Base-by-base conservation (phyloP, 2,797 vertebrate genomes). In the Austrolebias charrua region DNA sequence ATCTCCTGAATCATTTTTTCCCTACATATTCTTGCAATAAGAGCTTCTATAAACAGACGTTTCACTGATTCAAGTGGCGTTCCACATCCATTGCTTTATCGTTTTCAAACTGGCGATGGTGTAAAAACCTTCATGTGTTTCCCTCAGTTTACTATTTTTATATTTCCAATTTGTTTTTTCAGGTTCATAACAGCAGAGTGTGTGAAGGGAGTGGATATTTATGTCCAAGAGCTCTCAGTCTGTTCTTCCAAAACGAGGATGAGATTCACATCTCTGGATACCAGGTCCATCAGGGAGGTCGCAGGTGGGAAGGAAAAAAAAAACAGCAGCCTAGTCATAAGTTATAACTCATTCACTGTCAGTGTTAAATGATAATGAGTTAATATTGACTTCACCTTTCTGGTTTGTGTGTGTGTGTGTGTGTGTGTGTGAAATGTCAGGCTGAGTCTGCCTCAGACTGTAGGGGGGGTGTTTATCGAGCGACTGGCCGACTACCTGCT, bases 401-500 rank as follows among this genome's bases (percentile, higher is more conserved):
- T 42, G 10, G 31, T 38, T 3, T 47, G 7, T 51, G 19, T 75
- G 31, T 66, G 11, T 76, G 35, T 70, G 20, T n/a, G n/a, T 47
- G 7, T 51, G 19, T 75, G 31, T 66, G 11, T 76, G 35, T 70
- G 20, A 70, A 69, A 77, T 65, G 45, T 49, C 83, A 99, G 98
- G 71, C 87, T 98, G 76, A 88, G 64, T 20, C 89, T 98, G 73
- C 98, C 98, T 56, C 95, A 96, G 83, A 97, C 95, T 12, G 70
- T 96, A 64, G 95, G 95, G 68, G 90, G 95, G 50, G 91, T 96
- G 68, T 97, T 97, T 75, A 90, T 99, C 42, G 97, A 99, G 87
- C 95, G 95, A 58, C 84, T 99, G 76, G 96, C 98, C 6, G 96
- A 98, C 87, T 99, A 99, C 83, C 93, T 98, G 85, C 90, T 99